Evolutionary conservation across 1,140 invertebrate species (phyloP), one percentile per base, ranked within the genome.

Genomic region (Oncopodura yosiiana): DNA sequence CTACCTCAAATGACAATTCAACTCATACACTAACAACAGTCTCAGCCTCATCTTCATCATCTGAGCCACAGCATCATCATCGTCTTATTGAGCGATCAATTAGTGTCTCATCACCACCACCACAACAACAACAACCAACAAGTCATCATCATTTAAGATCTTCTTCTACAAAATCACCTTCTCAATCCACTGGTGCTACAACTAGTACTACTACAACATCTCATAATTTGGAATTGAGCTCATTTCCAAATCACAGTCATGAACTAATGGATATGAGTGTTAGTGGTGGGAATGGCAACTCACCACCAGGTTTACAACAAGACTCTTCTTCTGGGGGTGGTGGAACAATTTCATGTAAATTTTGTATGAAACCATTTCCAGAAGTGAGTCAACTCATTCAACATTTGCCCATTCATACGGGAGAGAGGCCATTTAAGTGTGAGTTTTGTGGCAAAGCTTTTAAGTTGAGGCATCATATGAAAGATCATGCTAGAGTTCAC

Each of bases 391-490:
- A 84, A 39, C 75, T 89, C 60, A 88, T 89, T 68, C 78, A 82
- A 56, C 86, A 89, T 69, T 74, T 89, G 67, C 86, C 86, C 19
- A 84, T 85, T 45, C 88, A 92, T 70, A 90, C 87, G 45, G 87
- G 87, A 75, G 86, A 88, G 71, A 88, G 73, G 84, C 86, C 56
- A 14, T 61, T 61, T 45, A 61, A 61, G 45, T 61, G 54, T 37
- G 54, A 53, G 36, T 61, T 61, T 49, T 61, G 59, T 41, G 54
- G 55, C 16, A 61, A 66, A 58, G 59, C 60, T 38, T 52, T 90
- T 75, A 91, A 90, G 69, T 71, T 89, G 61, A 77, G 87, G 41
- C 86, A 90, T 69, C 87, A 90, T 73, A 89, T 92, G 87, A 90
- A 89, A 73, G 87, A 91, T 72, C 87, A 91, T 71, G 88, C 86